Evolutionary conservation across 2,113 vertebrate genomes (phyloP), one percentile per base, ranked within the genome.

Genomic region (Callospermophilus lateralis): DNA sequence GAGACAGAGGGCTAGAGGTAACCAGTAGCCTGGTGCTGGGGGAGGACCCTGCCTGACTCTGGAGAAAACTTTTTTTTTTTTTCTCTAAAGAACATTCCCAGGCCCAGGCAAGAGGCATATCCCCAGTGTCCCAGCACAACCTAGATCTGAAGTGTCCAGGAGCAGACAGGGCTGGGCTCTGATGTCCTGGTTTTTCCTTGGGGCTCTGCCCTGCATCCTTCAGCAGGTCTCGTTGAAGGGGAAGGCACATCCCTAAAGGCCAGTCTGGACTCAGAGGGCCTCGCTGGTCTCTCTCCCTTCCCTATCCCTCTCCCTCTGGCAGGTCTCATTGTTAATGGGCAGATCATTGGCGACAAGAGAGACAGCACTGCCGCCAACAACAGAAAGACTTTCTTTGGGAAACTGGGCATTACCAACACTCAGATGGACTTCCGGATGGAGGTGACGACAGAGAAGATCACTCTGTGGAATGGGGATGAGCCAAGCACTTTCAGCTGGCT

Each of bases 311-410:
- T 32, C 76, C 61, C 72, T 70, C 83, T 24, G 94, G 76, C 92
- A 99, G 99, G 99, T 89, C 98, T 99, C 98, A 98, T 98, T 70
- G 99, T 99, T 45, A 99, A 99, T n/a, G 99, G 99, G 16, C 98
- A 99, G 97, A 99, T 99, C 92, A 99, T 99, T 81, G 99, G 99
- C 67, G 99, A 99, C 81, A 99, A 99, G 98, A 98, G 92, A 96
- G 74, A 85, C 51, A 98, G 97, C 6, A 95, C 95, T 34, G 85
- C 95, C 84, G 95, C 97, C 26, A 98, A 98, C 63, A 97, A 98
- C 93, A 97, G 99, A 13, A 99, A 98, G 81, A 99, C 99, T 0
- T 99, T 99, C 97, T 99, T 99, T 98, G 99, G 99, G 81, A 99
- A 98, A 89, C 98, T 99, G 98, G 99, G 99, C 85, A 99, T 99